These are phyloP conservation scores for Ochotona curzoniae DNA, from an alignment of 2,113 vertebrate species.

Conservation along the genomic window DNA sequence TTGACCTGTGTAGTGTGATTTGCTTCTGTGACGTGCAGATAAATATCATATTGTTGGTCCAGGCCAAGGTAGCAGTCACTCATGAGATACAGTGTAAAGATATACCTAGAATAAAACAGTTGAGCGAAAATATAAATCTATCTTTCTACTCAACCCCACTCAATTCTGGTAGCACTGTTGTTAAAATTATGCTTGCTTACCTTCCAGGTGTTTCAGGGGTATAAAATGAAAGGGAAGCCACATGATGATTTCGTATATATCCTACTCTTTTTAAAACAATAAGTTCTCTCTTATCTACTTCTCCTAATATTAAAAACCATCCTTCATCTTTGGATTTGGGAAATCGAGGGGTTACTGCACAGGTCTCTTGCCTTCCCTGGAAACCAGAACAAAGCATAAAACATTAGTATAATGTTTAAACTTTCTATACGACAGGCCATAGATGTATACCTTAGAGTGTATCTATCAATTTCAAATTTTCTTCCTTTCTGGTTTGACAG, in stretches of 20 bases:
- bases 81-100: conserved; percentile 98
- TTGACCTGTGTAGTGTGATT: conserved; percentile 87
- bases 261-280: conserved; percentile 96
- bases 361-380: conserved; percentile 95
- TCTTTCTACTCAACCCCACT: background rate
- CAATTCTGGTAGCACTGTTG: background rate
- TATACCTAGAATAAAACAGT: conserved; percentile 87
- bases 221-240: conserved; percentile 93
- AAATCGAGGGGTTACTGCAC: conserved; percentile 93
- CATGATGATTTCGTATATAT: conserved; percentile 88
- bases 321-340: conserved; percentile 97
- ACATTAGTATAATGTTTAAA: conserved; percentile 42
- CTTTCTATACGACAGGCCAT: background rate
- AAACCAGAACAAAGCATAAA: conserved; percentile 64
- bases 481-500: conserved; percentile 30
- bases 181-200: conserved; percentile 85
- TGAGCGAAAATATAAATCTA: background rate
- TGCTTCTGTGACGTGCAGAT: conserved; percentile 89
- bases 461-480: conserved; percentile 23
- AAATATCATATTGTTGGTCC: conserved; percentile 98
- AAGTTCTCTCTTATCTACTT: conserved; percentile 95
- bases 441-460: background rate
- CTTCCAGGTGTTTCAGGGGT: conserved; percentile 94
- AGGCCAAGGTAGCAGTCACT: conserved; percentile 98
- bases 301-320: conserved; percentile 96